Evolutionary conservation across 2,888 invertebrate species (phyloP), one percentile per base, ranked within the genome.

Genomic region (Erynnis tages): DNA sequence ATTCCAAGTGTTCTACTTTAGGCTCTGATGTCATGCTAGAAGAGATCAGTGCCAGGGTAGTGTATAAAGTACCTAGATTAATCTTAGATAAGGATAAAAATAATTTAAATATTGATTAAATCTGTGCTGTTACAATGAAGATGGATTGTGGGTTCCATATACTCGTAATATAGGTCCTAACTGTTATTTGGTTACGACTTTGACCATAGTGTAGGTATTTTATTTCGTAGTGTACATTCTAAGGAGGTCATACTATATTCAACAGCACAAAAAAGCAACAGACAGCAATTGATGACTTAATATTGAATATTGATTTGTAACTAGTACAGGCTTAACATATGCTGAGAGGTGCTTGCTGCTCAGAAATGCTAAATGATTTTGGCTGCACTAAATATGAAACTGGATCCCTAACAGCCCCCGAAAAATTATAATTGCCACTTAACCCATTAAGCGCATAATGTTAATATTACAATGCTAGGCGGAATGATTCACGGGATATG

Each of bases 401-500:
- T 13, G 25, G 53, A 52, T 55, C 55, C 53, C 58, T 54, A 48
- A 54, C 49, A 58, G 61, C 61, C 56, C 64, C 59, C 60, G 60
- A 71, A 74, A 71, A 71, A 69, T 62, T 61, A 65, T 79, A 80
- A 85, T 78, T 74, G 76, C 66, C 78, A 82, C 71, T 85, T 83
- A 80, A 82, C 82, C 84, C 76, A 82, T 71, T 76, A 76, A 77
- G 69, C 66, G 63, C 57, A 65, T 67, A 60, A 69, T 66, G 62
- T 66, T 69, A 71, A 69, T 71, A 68, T 69, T 63, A 65, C 58
- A 63, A 65, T 63, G 66, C 62, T 65, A 66, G 65, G 65, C 59
- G 59, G 59, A 56, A 67, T 81, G 79, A 82, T 74, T 82, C 77
- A 78, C 75, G 73, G 77, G 79, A 81, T 73, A 79, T 87, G 84